Conservation (phyloP, 2,797 vertebrate species). For the Otus scops region DNA sequence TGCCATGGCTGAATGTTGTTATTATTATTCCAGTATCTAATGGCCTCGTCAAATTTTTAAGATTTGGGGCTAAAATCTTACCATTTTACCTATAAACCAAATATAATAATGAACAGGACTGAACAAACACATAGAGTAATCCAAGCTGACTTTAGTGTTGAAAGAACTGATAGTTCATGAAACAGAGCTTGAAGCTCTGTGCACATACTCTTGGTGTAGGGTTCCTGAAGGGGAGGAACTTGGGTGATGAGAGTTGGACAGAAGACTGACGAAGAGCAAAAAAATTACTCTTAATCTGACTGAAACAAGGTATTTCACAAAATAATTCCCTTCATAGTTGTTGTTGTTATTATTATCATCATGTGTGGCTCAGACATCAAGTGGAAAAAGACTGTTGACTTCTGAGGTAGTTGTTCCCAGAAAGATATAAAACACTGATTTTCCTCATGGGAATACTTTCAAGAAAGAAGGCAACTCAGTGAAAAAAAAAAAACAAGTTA, state of each 20-base stretch:
- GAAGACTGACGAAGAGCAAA: background rate
- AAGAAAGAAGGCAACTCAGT: background rate
- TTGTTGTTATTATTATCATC: background rate
- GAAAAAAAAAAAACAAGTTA: background rate
- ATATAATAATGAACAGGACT: background rate
- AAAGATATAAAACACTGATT: background rate
- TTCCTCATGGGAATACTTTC: background rate
- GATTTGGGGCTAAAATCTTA: background rate
- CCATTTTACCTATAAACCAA: background rate
- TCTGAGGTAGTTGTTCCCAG: background rate
- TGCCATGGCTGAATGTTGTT: background rate
- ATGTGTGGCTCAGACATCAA: background rate
- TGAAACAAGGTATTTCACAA: background rate
- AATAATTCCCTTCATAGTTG: background rate
- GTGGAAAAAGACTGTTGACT: background rate
- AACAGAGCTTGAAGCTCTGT: background rate
- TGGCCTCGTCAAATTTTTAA: background rate
- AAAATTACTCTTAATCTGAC: background rate
- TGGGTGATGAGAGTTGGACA: background rate
- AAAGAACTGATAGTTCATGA: too few relatives aligned
- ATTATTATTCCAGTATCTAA: background rate
- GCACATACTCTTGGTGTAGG: too few relatives aligned
- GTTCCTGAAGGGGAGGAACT: background rate
- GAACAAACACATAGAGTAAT: background rate
- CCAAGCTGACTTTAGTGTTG: background rate